phyloP scores from a whole-genome alignment of 2,888 invertebrate genomes.

The Bursaphelenchus okinawaensis region DNA sequence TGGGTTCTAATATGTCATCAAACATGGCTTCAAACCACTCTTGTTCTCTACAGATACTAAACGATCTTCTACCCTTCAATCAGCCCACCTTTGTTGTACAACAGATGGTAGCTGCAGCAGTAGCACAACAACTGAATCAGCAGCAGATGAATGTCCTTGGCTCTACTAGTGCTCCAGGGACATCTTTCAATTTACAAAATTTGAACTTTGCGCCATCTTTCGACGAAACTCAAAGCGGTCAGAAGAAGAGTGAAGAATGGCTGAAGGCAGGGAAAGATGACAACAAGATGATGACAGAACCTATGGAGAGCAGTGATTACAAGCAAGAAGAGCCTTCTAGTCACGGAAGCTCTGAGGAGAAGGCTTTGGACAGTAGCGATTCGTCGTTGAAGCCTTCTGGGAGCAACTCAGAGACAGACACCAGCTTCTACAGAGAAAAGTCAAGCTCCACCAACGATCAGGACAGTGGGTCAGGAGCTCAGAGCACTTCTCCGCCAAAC shows the following conservation, averaged over 20 bases:
- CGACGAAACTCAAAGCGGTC: constrained; percentile 9
- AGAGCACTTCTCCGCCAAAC: constrained; percentile 8
- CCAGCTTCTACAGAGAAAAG: constrained; percentile 28
- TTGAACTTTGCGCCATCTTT: not conserved
- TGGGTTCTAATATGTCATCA: not conserved
- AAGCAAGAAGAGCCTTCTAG: not conserved
- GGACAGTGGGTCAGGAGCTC: constrained; percentile 6
- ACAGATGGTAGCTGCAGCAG: constrained; percentile 33
- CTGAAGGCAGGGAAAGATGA: constrained; percentile 12
- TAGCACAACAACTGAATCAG: constrained; percentile 24
- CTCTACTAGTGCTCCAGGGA: not conserved
- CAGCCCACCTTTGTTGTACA: constrained; percentile 34
- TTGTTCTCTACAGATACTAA: not conserved
- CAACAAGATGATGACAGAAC: not conserved
- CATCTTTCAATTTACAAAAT: constrained; percentile 3
- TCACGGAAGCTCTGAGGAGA: constrained; percentile 3
- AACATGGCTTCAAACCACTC: not conserved
- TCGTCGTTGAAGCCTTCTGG: constrained; percentile 17
- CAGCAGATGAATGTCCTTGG: constrained; percentile 1
- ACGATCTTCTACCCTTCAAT: not conserved
- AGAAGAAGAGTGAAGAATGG: constrained; percentile 4
- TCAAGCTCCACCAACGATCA: constrained; percentile 9
- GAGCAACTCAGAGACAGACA: constrained; percentile 27
- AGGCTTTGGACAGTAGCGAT: constrained; percentile 5
- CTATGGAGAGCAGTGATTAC: not conserved